phyloP scores from a whole-genome alignment of 2,888 invertebrate species.

The Drosophila pseudotakahashii region DNA sequence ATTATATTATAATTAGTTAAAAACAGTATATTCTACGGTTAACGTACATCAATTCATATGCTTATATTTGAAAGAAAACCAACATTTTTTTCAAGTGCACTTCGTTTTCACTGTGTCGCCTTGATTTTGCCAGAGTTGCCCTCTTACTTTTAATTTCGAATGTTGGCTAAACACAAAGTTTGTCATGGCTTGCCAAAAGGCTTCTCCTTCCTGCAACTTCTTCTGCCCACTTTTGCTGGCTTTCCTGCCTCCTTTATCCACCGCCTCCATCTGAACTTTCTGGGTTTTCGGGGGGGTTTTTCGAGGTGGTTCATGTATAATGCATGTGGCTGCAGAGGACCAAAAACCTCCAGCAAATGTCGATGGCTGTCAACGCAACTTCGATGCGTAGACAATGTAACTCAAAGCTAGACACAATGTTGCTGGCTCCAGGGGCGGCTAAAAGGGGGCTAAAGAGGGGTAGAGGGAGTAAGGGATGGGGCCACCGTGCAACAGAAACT shows the following conservation, averaged over 20 bases:
- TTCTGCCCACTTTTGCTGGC: not conserved
- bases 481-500: constrained; percentile 23
- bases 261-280: not conserved
- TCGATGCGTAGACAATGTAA: constrained; percentile 76
- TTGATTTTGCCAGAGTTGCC: not conserved
- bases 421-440: constrained; percentile 39
- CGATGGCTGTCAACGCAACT: constrained; percentile 76
- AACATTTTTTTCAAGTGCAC: not conserved
- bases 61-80: not conserved
- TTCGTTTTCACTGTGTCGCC: not conserved
- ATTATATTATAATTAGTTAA: no score
- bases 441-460: not conserved
- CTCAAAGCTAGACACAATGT: constrained; percentile 78
- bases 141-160: constrained; percentile 59
- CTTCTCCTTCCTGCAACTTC: constrained; percentile 22
- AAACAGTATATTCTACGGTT: no score
- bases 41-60: not conserved
- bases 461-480: not conserved
- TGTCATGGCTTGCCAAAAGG: constrained; percentile 67
- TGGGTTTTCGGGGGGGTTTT: not conserved
- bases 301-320: constrained; percentile 59
- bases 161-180: constrained; percentile 76
- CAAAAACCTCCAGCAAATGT: constrained; percentile 59
- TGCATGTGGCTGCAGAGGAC: constrained; percentile 58
- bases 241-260: not conserved